These are phyloP conservation scores for Xestia c-nigrum DNA, from an alignment of 2,888 invertebrate genomes.

Conservation along the genomic window DNA sequence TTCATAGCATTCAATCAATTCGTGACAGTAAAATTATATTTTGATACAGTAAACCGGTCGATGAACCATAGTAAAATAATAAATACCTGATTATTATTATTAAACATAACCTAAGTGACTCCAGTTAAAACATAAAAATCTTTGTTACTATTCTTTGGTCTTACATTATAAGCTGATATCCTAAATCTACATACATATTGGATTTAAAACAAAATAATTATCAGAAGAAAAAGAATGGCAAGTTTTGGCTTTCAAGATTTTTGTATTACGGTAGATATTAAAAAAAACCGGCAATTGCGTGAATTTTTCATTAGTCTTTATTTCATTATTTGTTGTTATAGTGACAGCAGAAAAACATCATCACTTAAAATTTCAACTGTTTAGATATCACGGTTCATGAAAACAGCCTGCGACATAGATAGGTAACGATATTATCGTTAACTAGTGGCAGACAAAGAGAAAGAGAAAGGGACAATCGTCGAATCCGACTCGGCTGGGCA, in stretches of 20 bases:
- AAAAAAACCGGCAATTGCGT: no score
- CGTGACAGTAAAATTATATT: constrained; percentile 4
- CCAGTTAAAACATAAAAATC: constrained; percentile 26
- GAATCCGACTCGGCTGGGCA: no score
- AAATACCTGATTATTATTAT: not conserved
- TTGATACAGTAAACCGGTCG: not conserved
- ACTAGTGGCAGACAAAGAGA: no score
- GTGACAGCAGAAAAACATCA: no score
- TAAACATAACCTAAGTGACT: constrained; percentile 8
- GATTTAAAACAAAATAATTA: constrained; percentile 10
- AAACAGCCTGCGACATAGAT: no score
- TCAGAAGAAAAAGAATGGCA: constrained; percentile 14
- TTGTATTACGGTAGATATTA: no score
- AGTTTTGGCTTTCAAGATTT: not conserved
- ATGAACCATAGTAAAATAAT: not conserved
- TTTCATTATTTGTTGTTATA: no score
- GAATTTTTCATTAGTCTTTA: no score
- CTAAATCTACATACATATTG: constrained; percentile 42
- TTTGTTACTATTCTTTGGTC: constrained; percentile 59
- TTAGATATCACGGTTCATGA: no score
- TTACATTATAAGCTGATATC: constrained; percentile 35
- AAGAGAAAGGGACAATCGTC: no score
- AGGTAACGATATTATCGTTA: no score
- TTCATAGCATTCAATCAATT: constrained; percentile 16
- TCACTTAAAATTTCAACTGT: no score